A percentile compares a stretch with the other conserved stretches of the same genome.
phyloP scores from a whole-genome alignment of 2,113 vertebrate genomes.

The Tursiops truncatus region DNA sequence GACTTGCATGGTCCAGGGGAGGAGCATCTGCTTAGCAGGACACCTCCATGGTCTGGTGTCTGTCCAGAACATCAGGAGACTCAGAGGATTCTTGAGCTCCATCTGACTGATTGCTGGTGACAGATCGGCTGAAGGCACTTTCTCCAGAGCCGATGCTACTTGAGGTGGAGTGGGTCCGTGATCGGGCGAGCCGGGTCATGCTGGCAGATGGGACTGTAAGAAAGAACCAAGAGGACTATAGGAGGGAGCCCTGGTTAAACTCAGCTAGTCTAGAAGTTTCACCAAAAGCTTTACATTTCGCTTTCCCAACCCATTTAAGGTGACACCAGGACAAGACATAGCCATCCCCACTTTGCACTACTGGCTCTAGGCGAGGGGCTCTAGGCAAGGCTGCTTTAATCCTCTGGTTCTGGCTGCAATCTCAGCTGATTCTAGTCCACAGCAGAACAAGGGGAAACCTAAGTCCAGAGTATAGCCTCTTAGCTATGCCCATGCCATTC shows the following conservation, averaged over 20 bases:
- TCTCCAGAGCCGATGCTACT: slow-evolving; percentile 91
- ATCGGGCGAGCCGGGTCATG: slow-evolving; percentile 94
- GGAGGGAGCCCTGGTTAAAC: neutral
- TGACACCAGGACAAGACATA: neutral
- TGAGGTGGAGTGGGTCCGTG: slow-evolving; percentile 94
- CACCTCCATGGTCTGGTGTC: slow-evolving; percentile 95
- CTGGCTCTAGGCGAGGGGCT: slow-evolving; percentile 14
- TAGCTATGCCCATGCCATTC: slow-evolving; percentile 21
- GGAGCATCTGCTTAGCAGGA: slow-evolving; percentile 90
- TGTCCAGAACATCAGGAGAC: slow-evolving; percentile 86
- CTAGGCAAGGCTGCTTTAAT: slow-evolving; percentile 35
- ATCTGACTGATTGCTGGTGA: slow-evolving; percentile 86
- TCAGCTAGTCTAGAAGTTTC: neutral
- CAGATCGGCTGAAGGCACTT: slow-evolving; percentile 86
- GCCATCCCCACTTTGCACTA: neutral
- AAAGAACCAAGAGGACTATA: slow-evolving; percentile 64
- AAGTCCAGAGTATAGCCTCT: slow-evolving; percentile 37
- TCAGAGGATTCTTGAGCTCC: slow-evolving; percentile 82
- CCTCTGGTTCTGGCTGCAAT: neutral
- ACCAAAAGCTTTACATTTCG: neutral
- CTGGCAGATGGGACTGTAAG: slow-evolving; percentile 93
- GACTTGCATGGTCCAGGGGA: slow-evolving; percentile 75
- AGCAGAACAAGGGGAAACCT: slow-evolving; percentile 44
- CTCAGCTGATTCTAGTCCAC: slow-evolving; percentile 34
- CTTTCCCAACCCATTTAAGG: slow-evolving; percentile 30